These are phyloP conservation scores for Heptranchias perlo DNA, from an alignment of 2,113 vertebrate genomes.

Conservation along the genomic window DNA sequence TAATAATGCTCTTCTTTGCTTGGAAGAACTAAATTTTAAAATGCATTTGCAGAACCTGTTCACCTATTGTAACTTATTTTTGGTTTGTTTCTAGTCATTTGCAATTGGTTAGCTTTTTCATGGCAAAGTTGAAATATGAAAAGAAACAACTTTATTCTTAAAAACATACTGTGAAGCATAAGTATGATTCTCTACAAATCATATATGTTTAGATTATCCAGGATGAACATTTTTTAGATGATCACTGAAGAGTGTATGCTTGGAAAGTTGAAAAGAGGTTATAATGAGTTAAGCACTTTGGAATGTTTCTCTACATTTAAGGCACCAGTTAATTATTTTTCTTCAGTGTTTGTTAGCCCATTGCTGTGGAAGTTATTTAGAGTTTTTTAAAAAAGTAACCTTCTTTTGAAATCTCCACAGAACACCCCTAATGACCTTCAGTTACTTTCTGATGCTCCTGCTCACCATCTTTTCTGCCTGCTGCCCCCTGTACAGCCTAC, in stretches of 20 bases:
- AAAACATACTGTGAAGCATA: not conserved
- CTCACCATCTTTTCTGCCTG: slow-evolving; percentile 95
- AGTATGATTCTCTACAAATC: not conserved
- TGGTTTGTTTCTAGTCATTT: not conserved
- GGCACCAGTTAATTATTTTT: not conserved
- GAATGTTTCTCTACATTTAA: not conserved
- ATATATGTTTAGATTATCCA: not conserved
- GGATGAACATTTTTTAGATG: not conserved
- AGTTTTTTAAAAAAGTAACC: not conserved
- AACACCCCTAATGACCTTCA: slow-evolving; percentile 96
- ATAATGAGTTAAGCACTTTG: not conserved
- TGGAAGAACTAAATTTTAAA: not conserved
- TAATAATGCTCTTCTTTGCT: not conserved
- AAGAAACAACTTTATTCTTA: not conserved
- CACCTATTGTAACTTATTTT: not conserved
- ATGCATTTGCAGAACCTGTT: not conserved
- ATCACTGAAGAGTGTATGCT: not conserved
- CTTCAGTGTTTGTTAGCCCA: not conserved
- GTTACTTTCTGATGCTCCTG: slow-evolving; percentile 93
- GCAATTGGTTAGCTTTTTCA: not conserved
- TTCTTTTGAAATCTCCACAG: slow-evolving; percentile 49
- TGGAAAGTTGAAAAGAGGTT: not conserved
- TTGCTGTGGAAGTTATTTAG: not conserved
- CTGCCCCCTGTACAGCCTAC: slow-evolving; percentile 86
- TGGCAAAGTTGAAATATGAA: not conserved